Evolutionary conservation across 2,888 invertebrate genomes (phyloP), one percentile per base, ranked within the genome.

Genomic region (Lathronympha strigana): DNA sequence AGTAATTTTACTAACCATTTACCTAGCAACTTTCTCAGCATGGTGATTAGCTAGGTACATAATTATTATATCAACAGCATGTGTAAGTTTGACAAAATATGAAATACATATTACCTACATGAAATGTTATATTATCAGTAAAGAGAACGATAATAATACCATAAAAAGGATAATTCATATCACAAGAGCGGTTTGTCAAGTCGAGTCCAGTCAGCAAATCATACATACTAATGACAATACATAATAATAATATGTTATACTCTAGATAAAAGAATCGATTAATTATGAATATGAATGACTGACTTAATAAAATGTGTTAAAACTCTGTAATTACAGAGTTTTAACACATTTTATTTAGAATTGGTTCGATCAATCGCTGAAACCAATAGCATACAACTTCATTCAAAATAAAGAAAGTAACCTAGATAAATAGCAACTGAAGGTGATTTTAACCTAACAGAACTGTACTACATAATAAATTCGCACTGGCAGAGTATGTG

Each of bases 381-480:
- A 21, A 11, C 8, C 11, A 43, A 5, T 43, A 31, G 1, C 28
- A 40, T 28, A 28, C 11, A 17, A 55, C 31, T 28, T 31, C 0
- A 17, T 3, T 43, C n/a, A 23, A 43, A 43, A 25, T 9, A 28
- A 40, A 17, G 25, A 17, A 43, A 43, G 40, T 40, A 55, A 40
- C 33, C 40, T 55, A 40, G 25, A 43, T 43, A 15, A 23, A 55
- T 43, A 43, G 28, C 17, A 17, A 43, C 25, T 64, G 19, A 57
- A 58, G 43, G 63, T 58, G 58, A 64, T 58, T n/a, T n/a, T 64
- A 64, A 64, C 58, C 58, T 64, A 43, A 45, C 40, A 40, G n/a
- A 2, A 8, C 19, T 25, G 38, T 13, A 19, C 51, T 45, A 45
- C 25, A 25, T 25, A 45, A 31, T 50, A 43, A 33, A 28, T 50